Evolutionary conservation across 2,797 vertebrate genomes (phyloP).

Genomic region (Clarias fuscus): DNA sequence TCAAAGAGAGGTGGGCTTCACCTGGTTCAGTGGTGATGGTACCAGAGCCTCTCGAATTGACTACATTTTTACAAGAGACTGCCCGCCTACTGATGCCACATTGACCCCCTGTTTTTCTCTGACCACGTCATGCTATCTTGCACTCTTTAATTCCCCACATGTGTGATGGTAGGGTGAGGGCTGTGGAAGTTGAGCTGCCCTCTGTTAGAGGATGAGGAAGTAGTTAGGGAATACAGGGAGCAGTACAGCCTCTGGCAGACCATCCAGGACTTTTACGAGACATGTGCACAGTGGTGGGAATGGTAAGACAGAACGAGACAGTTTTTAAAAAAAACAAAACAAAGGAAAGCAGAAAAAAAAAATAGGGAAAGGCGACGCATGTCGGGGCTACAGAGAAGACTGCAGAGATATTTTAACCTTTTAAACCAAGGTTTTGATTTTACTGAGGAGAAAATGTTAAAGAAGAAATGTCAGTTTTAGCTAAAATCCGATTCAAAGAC

Average conservation of each 20-base stretch:
- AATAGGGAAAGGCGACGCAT: conserved; percentile 20
- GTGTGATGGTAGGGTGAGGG: too few species aligned
- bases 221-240: too few species aligned
- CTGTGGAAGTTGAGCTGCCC: too few species aligned
- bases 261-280: too few species aligned
- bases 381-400: conserved; percentile 51
- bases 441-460: conserved; percentile 31
- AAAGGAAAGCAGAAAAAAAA: neutral
- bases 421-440: conserved; percentile 25
- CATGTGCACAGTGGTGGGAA: too few species aligned
- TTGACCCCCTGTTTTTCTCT: neutral
- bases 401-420: conserved; percentile 47
- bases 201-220: too few species aligned
- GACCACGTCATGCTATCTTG: neutral
- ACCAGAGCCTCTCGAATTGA: conserved; percentile 16
- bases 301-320: neutral
- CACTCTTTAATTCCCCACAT: too few species aligned
- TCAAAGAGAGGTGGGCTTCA: conserved; percentile 29
- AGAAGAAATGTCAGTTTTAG: neutral
- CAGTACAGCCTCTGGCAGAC: too few species aligned
- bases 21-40: conserved; percentile 53
- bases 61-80: conserved; percentile 23
- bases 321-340: conserved; percentile 40
- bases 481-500: conserved; percentile 4
- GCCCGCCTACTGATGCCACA: conserved; percentile 13